phyloP scores from a whole-genome alignment of 2,888 invertebrate species.

The Epistrophe eligans region DNA sequence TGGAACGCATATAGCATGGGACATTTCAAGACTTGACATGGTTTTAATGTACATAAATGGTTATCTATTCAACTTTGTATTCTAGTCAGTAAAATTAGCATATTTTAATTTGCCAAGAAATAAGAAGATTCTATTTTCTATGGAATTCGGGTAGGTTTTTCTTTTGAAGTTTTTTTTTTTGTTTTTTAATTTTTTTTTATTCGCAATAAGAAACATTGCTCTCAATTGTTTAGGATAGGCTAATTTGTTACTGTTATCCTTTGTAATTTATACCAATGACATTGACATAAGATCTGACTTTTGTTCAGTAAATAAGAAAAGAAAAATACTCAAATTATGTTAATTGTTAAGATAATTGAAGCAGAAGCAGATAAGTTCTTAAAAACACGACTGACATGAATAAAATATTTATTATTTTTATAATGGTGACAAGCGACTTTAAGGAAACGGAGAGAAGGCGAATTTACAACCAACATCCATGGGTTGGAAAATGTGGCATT shows the following conservation, averaged over 20 bases:
- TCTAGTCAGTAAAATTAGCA: conserved; percentile 57
- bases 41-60: conserved; percentile 43
- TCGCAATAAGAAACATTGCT: background rate
- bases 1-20: background rate
- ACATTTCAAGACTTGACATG: conserved; percentile 5
- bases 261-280: conserved; percentile 67
- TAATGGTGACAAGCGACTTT: background rate
- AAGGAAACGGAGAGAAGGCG: background rate
- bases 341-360: conserved; percentile 55
- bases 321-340: conserved; percentile 60
- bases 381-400: conserved; percentile 10
- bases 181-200: background rate
- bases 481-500: background rate
- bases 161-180: conserved; percentile 2
- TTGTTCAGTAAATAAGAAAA: conserved; percentile 65
- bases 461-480: background rate
- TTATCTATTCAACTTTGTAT: conserved; percentile 51
- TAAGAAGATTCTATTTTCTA: background rate
- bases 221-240: conserved; percentile 43
- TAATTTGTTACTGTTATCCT: conserved; percentile 65
- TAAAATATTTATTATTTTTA: conserved; percentile 7
- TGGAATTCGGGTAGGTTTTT: background rate
- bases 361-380: conserved; percentile 20
- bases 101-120: conserved; percentile 47
- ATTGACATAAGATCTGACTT: conserved; percentile 56